Evolutionary conservation across 2,888 invertebrate genomes (phyloP).

Genomic region (Acanthosepion lycidas): DNA sequence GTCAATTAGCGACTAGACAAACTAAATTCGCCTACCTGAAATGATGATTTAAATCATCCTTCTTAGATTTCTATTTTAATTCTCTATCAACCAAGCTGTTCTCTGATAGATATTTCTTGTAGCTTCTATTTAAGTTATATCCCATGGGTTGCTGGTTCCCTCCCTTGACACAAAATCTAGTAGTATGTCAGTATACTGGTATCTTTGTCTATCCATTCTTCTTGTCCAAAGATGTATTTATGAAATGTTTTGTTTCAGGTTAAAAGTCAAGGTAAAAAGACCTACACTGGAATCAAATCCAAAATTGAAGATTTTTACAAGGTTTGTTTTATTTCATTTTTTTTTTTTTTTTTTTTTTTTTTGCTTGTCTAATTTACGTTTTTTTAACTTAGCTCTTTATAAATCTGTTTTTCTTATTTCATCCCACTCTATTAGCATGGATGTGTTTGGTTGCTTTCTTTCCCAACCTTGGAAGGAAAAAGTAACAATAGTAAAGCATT

Average conservation of each 20-base stretch:
- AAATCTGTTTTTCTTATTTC: neutral
- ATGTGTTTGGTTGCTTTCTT: neutral
- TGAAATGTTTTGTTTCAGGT: conserved; percentile 78
- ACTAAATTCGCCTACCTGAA: no score
- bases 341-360: conserved; percentile 21
- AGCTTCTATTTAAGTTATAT: no score
- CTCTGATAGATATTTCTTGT: no score
- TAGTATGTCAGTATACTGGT: no score
- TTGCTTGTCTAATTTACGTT: neutral
- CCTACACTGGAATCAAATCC: conserved; percentile 84
- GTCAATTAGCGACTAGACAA: no score
- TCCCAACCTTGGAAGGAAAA: no score
- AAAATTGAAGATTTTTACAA: conserved; percentile 76
- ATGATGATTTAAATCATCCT: no score
- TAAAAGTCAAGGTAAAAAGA: conserved; percentile 79
- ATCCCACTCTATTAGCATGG: neutral
- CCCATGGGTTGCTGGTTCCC: no score
- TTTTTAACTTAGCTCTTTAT: neutral
- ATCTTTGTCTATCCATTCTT: neutral
- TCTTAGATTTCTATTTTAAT: no score
- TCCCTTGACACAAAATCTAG: no score
- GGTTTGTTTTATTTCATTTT: conserved; percentile 51
- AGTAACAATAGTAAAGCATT: neutral
- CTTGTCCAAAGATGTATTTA: neutral
- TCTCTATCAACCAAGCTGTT: no score